Conservation (phyloP, 2,888 invertebrate species). For the Epinotia ramella region DNA sequence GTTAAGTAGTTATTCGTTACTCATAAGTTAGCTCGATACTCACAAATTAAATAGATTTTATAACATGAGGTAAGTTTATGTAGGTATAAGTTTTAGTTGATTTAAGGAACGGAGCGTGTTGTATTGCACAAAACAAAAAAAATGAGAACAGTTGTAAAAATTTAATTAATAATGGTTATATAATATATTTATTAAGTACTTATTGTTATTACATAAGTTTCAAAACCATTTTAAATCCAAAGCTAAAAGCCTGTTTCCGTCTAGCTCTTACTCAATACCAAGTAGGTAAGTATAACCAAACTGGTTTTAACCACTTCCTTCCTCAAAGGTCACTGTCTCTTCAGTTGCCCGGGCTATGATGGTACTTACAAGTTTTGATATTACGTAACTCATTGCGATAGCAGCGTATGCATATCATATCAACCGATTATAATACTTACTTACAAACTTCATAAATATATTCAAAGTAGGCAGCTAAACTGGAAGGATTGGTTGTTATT, state of each 20-base stretch:
- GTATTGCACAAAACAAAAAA: not conserved
- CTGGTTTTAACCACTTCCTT: conserved; percentile 17
- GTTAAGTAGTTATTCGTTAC: no score
- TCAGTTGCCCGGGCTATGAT: not conserved
- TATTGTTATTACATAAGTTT: not conserved
- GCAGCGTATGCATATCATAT: not conserved
- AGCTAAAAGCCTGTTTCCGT: not conserved
- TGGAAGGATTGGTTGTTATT: no score
- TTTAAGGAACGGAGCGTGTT: not conserved
- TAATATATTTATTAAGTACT: no score
- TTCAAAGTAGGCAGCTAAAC: no score
- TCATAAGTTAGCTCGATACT: no score
- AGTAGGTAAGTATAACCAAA: not conserved
- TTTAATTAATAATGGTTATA: no score
- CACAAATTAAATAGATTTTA: no score
- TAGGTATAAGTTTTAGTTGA: not conserved
- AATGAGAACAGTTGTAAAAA: not conserved
- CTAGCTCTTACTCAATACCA: no score
- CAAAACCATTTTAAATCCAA: not conserved
- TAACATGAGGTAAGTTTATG: no score
- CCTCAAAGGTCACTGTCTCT: conserved; percentile 20
- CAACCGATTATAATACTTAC: not conserved
- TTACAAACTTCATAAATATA: no score
- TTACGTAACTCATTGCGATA: conserved; percentile 9
- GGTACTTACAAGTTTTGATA: conserved; percentile 14